Base-by-base conservation (phyloP, 30 jellyfish, hydroid and myxozoan species). In the Rhopilema esculentum region DNA sequence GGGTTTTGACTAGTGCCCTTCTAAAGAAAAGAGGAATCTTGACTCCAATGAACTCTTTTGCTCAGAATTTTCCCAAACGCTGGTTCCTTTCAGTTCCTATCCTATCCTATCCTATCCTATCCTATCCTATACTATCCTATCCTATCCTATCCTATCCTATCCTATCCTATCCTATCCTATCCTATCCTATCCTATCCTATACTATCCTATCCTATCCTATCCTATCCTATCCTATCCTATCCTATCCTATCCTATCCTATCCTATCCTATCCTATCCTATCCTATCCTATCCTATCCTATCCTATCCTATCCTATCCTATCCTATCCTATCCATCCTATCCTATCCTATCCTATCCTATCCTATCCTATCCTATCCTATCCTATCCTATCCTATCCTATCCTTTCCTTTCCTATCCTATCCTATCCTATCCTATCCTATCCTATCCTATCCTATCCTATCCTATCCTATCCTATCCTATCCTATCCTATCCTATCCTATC, bases 251-350 rank as follows among this genome's bases (percentile, higher is more conserved):
- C 66, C 23, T 71, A 71, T 71, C 82, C 23, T 30, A 27, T 71
- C 28, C 23, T 71, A 30, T 26, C 66, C 23, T 28, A 30, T 71
- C 82, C 25, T n/a, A 71, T 71, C 66, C 23, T 26, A 71, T 71
- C 27, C 29, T 63, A 24, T 63, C 72, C 28, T 63, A 63, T 63
- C 28, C 72, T 63, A 63, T 63, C 72, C 72, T 18, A 67, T 67
- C 18, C 50, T 26, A 22, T 40, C 78, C 40, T 67, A 22, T 67
- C 78, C 78, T 67, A 20, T 25, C 78, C 78, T 67, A 20, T 67
- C 78, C 78, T 20, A 67, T 67, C 40, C 50, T 67, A 67, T 67
- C 78, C 40, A 22, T 67, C 40, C 78, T 67, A 67, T 67, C 49
- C 78, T 67, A 21, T 67, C 78, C 40, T 20, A 20, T 67, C 78